Base-by-base conservation (phyloP, 2,888 invertebrate species). In the Tanypteryx hageni region DNA sequence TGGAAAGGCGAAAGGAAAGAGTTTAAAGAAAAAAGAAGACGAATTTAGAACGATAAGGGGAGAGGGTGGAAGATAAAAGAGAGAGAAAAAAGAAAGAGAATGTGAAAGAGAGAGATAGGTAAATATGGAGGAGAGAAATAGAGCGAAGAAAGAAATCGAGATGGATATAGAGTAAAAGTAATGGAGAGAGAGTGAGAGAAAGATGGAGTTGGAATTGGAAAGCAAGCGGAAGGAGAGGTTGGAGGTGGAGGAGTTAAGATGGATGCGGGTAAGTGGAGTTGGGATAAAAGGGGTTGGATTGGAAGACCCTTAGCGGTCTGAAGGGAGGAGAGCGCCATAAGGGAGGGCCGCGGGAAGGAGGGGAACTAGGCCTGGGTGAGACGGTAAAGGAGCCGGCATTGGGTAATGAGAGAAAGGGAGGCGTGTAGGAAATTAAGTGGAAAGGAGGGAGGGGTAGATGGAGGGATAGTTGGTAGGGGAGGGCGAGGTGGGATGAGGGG, bases 261-360 rank as follows among this genome's bases (percentile, higher is more conserved):
- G 27, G 76, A 68, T 68, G 68, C 68, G 76, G 76, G 76, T 76
- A 27, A 27, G 76, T 27, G 76, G 27, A 76, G 76, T 76, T 27
- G 76, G 76, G 76, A 76, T 76, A 76, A 76, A 76, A 27, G 76
- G 76, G 76, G 76, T 76, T 68, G 68, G 68, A 68, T 27, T 76
- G 76, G 76, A 76, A 27, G 76, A 76, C 27, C 68, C 68, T 68
- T 68, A 68, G 68, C 76, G 76, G 76, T 27, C 22, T 76, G 76
- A n/a, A n/a, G 68, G 68, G n/a, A 18, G 68, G 68, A 22, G 68
- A 44, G 44, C 44, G 44, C 44, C 44, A 44, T 5, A 44, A 44
- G 44, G 44, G 44, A 44, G 44, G 44, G 44, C 44, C 5, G 44
- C 44, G 44, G 44, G 44, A n/a, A 68, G 68, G 7, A 22, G 22